Evolutionary conservation across 2,113 vertebrate species (phyloP).

Genomic region (Sebastes fasciatus): DNA sequence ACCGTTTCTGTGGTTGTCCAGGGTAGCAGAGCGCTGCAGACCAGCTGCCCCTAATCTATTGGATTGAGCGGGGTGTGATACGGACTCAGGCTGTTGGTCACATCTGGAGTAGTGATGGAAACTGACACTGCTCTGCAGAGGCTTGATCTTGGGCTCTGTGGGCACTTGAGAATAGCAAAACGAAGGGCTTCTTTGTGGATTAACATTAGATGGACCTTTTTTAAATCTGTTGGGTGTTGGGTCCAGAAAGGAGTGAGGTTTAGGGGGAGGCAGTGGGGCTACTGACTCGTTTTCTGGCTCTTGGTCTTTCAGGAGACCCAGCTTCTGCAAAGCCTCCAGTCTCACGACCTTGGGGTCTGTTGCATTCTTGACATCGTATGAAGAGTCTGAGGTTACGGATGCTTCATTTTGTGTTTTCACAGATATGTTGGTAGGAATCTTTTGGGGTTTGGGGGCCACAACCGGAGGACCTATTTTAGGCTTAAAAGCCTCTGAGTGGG

Average conservation of each 20-base stretch:
- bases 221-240: slow-evolving; percentile 9
- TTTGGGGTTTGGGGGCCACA: slow-evolving; percentile 88
- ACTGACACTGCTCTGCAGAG: slow-evolving; percentile 61
- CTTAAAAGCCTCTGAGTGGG: slow-evolving; percentile 42
- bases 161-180: slow-evolving; percentile 43
- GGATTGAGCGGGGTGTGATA: slow-evolving; percentile 42
- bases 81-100: slow-evolving; percentile 30
- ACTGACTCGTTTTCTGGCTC: slow-evolving; percentile 8
- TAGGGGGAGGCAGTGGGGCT: neutral
- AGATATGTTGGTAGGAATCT: slow-evolving; percentile 70
- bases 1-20: slow-evolving; percentile 58
- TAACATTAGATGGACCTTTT: slow-evolving; percentile 20
- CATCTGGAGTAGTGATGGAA: slow-evolving; percentile 57
- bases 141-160: slow-evolving; percentile 45
- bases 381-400: slow-evolving; percentile 22
- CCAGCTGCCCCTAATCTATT: slow-evolving; percentile 81
- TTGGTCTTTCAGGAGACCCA: slow-evolving; percentile 87
- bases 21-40: slow-evolving; percentile 79
- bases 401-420: slow-evolving; percentile 79
- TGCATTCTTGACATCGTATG: slow-evolving; percentile 44
- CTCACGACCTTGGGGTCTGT: slow-evolving; percentile 80
- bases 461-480: slow-evolving; percentile 81
- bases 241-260: slow-evolving; percentile 28
- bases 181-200: slow-evolving; percentile 55
- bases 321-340: slow-evolving; percentile 89